Evolutionary conservation across 2,113 vertebrate genomes (phyloP).

Genomic region (Albula glossodonta): DNA sequence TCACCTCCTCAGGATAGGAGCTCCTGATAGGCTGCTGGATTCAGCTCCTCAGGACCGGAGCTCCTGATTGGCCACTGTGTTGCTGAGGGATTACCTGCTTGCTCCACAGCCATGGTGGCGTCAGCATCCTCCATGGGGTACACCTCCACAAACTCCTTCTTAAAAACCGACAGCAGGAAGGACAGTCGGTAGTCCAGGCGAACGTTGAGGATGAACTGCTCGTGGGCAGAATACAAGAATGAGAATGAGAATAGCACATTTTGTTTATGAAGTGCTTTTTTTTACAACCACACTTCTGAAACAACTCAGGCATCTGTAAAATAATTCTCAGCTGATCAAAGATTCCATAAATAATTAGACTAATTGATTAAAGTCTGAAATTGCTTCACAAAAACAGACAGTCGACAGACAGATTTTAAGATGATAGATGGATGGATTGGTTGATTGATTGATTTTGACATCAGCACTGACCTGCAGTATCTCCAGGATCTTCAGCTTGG

Average conservation of each 20-base stretch:
- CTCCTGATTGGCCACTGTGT: not conserved
- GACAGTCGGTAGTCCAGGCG: constrained; percentile 96
- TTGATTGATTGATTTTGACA: not conserved
- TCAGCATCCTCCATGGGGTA: constrained; percentile 93
- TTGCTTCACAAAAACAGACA: too few relatives aligned
- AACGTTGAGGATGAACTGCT: constrained; percentile 96
- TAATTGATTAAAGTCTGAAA: too few relatives aligned
- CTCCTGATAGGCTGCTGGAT: too few relatives aligned
- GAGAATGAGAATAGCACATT: not conserved
- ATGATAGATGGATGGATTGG: too few relatives aligned
- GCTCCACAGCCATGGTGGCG: constrained; percentile 84
- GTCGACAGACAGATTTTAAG: too few relatives aligned
- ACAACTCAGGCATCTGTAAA: too few relatives aligned
- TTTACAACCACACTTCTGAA: too few relatives aligned
- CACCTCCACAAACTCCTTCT: constrained; percentile 96
- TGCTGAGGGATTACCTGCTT: constrained; percentile 70
- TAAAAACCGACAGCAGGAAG: constrained; percentile 94
- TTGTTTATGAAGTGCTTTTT: too few relatives aligned
- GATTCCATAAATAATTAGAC: too few relatives aligned
- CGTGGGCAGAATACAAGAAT: constrained; percentile 8
- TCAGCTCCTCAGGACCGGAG: too few relatives aligned
- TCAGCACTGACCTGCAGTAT: constrained; percentile 83
- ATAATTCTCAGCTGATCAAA: too few relatives aligned
- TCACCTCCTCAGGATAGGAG: too few relatives aligned
- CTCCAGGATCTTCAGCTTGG: constrained; percentile 95